phyloP scores from a whole-genome alignment of 2,113 vertebrate genomes.

The Leptobrachium ailaonicum region DNA sequence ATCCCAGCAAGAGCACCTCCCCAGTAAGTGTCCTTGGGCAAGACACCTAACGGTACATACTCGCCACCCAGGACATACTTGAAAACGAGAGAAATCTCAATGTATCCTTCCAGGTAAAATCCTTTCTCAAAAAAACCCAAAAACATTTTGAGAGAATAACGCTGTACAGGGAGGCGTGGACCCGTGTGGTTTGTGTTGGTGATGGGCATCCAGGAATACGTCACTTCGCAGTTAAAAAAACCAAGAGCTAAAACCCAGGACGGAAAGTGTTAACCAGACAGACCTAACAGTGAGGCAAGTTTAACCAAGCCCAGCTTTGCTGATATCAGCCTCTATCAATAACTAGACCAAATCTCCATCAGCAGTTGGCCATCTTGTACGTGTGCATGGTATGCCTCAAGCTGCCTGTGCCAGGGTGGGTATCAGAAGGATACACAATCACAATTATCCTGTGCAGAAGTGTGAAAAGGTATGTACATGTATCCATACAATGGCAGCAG shows the following conservation, averaged over 20 bases:
- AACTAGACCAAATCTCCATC: neutral
- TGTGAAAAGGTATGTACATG: no score
- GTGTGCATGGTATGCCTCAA: neutral
- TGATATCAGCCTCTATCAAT: neutral
- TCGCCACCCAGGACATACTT: no score
- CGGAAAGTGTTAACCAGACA: neutral
- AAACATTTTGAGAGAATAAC: conserved; percentile 15
- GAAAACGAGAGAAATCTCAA: no score
- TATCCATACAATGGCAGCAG: no score
- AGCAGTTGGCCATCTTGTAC: neutral
- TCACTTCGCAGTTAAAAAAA: neutral
- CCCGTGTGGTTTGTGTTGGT: neutral
- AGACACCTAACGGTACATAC: no score
- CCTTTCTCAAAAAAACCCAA: no score
- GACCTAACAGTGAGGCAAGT: neutral
- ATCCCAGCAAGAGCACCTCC: no score
- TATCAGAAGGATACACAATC: neutral
- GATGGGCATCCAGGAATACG: conserved; percentile 5
- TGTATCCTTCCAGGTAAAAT: no score
- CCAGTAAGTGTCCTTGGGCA: no score
- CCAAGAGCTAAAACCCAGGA: neutral
- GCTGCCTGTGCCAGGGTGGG: neutral
- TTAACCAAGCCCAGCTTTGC: neutral
- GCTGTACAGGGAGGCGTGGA: conserved; percentile 15
- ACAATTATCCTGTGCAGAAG: neutral